Evolutionary conservation across 2,797 vertebrate genomes (phyloP), one percentile per base, ranked within the genome.

Genomic region (Helarctos malayanus): DNA sequence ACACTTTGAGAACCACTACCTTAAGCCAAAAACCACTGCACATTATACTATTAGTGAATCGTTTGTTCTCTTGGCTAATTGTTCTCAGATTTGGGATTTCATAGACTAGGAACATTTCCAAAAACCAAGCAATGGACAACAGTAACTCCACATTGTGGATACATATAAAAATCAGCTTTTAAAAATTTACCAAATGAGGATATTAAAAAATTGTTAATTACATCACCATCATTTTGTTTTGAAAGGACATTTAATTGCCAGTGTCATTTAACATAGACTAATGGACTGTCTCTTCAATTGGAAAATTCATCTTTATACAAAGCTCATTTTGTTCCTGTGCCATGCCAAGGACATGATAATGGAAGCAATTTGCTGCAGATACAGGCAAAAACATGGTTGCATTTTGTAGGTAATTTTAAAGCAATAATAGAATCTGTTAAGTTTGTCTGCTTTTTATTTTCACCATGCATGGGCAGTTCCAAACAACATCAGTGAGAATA

Each of bases 221-320:
- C 47, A 52, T 79, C 76, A 27, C 15, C 21, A 41, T 79, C 23
- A 18, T 95, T 83, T 86, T 94, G 35, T 65, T 96, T 95, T 86
- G 23, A 97, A 96, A 92, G 35, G n/a, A 54, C 3, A n/a, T 75
- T 69, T 79, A 90, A 35, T 94, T 27, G 54, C 38, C 11, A 75
- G 1, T 35, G 18, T 6, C 47, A n/a, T 57, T 87, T 83, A 65
- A n/a, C 45, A 2, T 49, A 83, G n/a, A 73, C 54, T 41, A 68
- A 45, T 41, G n/a, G 6, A 29, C 59, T n/a, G 6, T 78, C 52
- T 69, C 45, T 71, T 94, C 45, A 76, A 1, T 0, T 78, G 45
- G 54, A 29, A 63, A 49, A 63, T 78, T 95, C n/a, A 71, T 29
- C 52, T 65, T 57, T 71, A 15, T 21, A 16, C 32, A 13, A 54